phyloP scores from a whole-genome alignment of 1,140 invertebrate genomes.

The Drosophila albomicans region DNA sequence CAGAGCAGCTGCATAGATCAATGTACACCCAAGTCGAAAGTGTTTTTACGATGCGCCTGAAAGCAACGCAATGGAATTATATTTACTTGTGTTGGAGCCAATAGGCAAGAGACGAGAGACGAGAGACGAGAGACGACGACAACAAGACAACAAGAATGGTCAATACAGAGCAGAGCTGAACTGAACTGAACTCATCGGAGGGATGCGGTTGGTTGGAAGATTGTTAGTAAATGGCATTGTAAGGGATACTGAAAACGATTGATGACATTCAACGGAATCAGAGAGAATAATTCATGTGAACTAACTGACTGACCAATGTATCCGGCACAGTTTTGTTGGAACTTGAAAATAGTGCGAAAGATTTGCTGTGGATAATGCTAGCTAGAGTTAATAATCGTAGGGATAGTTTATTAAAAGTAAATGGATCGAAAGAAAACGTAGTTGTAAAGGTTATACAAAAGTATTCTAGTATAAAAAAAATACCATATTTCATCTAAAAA shows the following conservation, averaged over 20 bases:
- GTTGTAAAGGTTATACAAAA: no score
- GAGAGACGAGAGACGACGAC: background rate
- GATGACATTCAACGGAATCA: conserved; percentile 12
- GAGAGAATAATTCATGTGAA: conserved; percentile 10
- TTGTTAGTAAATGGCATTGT: conserved; percentile 27
- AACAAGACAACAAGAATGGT: no score
- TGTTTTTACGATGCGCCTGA: conserved; percentile 44
- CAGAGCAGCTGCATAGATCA: conserved; percentile 51
- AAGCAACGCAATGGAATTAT: conserved; percentile 55
- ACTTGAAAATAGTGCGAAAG: background rate
- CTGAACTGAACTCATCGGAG: background rate
- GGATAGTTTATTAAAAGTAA: no score
- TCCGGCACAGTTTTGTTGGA: background rate
- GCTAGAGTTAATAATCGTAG: no score
- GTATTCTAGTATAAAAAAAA: no score
- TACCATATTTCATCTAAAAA: background rate
- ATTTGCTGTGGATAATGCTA: background rate
- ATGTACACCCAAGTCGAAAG: conserved; percentile 64
- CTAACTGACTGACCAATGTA: background rate
- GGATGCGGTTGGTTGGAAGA: background rate
- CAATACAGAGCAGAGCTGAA: background rate
- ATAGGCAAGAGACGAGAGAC: conserved; percentile 12
- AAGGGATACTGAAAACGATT: conserved; percentile 32
- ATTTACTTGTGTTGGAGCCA: conserved; percentile 52
- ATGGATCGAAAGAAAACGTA: no score